Conservation (phyloP, 2,888 invertebrate genomes). For the Polymixis flavicincta region DNA sequence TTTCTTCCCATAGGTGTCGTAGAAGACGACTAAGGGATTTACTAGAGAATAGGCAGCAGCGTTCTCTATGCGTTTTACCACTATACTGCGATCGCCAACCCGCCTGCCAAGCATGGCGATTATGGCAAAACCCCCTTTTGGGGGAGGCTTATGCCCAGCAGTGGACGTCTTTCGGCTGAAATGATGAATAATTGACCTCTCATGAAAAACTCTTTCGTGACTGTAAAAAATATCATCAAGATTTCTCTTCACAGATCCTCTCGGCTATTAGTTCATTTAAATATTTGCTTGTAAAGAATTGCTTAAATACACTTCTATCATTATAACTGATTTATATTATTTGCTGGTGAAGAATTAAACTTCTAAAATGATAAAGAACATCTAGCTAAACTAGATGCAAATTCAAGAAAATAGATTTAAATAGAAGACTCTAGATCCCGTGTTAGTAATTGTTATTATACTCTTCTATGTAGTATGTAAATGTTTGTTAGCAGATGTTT, state of each 20-base stretch:
- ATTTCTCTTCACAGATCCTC: too few species aligned
- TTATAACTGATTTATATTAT: too few species aligned
- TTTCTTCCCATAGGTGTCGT: too few species aligned
- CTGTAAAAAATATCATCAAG: neutral
- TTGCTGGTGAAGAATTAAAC: neutral
- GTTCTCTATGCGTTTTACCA: too few species aligned
- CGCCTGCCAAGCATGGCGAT: too few species aligned
- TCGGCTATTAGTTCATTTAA: neutral
- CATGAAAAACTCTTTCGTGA: neutral
- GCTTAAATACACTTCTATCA: too few species aligned
- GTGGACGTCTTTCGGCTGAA: too few species aligned
- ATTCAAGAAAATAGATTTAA: constrained; percentile 5
- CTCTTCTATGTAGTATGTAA: constrained; percentile 8
- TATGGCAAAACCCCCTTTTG: too few species aligned
- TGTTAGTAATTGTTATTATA: neutral
- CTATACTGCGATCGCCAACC: too few species aligned
- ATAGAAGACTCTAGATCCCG: neutral
- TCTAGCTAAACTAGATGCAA: neutral
- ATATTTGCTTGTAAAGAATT: neutral
- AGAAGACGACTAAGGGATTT: too few species aligned
- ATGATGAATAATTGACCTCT: neutral
- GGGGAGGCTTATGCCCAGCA: too few species aligned
- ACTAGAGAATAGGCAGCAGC: too few species aligned
- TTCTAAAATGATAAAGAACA: neutral
- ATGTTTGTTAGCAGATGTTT: constrained; percentile 7